Evolutionary conservation across 2,113 vertebrate genomes (phyloP), one percentile per base, ranked within the genome.

Genomic region (Oxygymnocypris stewartii): DNA sequence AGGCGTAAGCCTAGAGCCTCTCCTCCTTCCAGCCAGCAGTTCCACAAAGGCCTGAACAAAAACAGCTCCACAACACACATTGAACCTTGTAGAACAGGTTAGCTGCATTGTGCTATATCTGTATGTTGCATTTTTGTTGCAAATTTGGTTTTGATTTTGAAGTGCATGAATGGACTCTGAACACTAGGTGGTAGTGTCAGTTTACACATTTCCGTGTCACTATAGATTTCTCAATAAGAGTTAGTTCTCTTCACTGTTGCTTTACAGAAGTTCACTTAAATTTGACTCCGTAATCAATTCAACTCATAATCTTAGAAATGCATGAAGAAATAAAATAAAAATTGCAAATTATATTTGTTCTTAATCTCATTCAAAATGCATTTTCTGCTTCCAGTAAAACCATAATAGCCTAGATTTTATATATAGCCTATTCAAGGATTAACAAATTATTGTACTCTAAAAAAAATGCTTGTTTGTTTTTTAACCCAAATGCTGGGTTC

Each of bases 181-280:
- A 65, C 83, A 81, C 77, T 85, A 88, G 77, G 44, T 85, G 83
- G 77, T 28, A 88, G 82, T 79, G 76, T 35, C 42, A 37, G n/a
- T 63, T 9, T 28, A 61, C 28, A 51, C 73, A 37, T 49, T n/a
- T 35, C 14, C 1, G 1, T 23, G 77, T 37, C 44, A 59, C 20
- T 25, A 44, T 37, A 71, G 13, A 2, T 12, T 67, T 59, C 57
- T 59, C 8, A 8, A 16, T 67, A 28, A 67, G 13, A 37, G 14
- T 5, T 12, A 44, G 14, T 67, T 63, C 35, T 47, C n/a, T 13
- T 79, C 6, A 47, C 18, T 57, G 18, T 44, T 61, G 47, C 65
- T 37, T 49, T 23, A 84, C 40, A 61, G 63, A 40, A 67, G 79
- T 71, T 65, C 18, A 59, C 54, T 59, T 59, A 59, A 0, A 23